phyloP scores from a whole-genome alignment of 2,113 vertebrate genomes.

The Rhombomys opimus region DNA sequence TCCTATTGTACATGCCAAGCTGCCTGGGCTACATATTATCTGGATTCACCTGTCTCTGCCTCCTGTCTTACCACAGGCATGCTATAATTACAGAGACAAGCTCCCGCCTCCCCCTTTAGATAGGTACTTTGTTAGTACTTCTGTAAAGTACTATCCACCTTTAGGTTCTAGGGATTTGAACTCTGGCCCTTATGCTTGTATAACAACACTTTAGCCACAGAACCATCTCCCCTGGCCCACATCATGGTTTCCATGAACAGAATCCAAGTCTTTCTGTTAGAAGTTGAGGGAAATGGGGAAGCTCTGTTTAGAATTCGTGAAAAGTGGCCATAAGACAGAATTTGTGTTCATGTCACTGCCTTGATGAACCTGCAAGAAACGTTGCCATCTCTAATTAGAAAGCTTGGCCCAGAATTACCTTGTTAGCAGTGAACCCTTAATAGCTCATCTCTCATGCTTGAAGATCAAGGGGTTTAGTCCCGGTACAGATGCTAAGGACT shows the following conservation, averaged over 20 bases:
- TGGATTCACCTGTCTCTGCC: neutral
- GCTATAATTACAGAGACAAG: neutral
- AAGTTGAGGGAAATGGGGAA: neutral
- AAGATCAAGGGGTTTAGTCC: neutral
- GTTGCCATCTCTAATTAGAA: neutral
- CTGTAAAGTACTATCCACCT: too few species aligned
- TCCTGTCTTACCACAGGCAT: neutral
- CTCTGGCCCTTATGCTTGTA: neutral
- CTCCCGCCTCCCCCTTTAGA: too few species aligned
- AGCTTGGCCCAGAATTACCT: neutral
- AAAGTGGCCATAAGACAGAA: neutral
- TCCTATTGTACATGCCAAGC: neutral
- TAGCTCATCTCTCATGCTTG: neutral
- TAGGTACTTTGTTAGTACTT: too few species aligned
- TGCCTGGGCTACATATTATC: neutral
- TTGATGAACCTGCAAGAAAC: neutral
- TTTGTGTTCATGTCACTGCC: neutral
- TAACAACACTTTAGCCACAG: neutral
- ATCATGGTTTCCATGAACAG: neutral
- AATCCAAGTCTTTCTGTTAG: neutral
- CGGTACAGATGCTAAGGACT: slow-evolving; percentile 15
- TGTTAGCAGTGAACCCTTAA: neutral
- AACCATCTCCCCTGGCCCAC: too few species aligned
- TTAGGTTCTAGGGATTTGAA: neutral
- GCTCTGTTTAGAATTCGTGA: neutral